A percentile compares a stretch with the other conserved stretches of the same genome.
These are phyloP conservation scores for Argopecten irradians DNA, from an alignment of 1,140 invertebrate genomes.

Conservation along the genomic window DNA sequence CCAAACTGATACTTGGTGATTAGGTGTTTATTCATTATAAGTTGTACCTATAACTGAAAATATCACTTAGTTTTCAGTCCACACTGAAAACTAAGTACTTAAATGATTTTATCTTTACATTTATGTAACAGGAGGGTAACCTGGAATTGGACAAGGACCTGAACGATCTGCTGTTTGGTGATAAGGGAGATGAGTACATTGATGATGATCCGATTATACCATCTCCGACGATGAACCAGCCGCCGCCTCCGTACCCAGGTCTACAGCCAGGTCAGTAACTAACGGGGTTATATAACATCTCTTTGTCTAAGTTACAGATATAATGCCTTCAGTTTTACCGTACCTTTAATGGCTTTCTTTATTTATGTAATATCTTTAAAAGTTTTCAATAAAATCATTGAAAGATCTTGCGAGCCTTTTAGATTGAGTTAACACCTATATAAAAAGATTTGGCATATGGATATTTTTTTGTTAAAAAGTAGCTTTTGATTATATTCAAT, in stretches of 20 bases:
- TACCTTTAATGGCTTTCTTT: too few species aligned
- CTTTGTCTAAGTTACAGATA: too few species aligned
- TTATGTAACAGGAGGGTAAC: conserved; percentile 40
- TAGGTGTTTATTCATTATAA: not conserved
- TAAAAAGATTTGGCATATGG: too few species aligned
- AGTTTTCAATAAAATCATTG: too few species aligned
- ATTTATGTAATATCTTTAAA: too few species aligned
- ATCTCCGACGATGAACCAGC: conserved; percentile 84
- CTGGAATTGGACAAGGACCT: conserved; percentile 54
- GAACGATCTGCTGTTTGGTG: conserved; percentile 40
- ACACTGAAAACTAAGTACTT: not conserved
- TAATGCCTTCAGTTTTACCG: too few species aligned
- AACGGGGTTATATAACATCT: too few species aligned
- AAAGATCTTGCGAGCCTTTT: too few species aligned
- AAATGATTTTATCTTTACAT: too few species aligned
- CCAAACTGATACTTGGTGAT: not conserved
- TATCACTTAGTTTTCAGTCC: not conserved
- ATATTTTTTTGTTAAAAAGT: too few species aligned
- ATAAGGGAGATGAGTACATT: conserved; percentile 54
- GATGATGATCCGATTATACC: conserved; percentile 55
- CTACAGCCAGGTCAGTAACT: not conserved
- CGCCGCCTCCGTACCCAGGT: conserved; percentile 84
- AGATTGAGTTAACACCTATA: too few species aligned
- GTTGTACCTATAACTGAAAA: not conserved
- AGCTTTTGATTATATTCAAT: too few species aligned